These are phyloP conservation scores for Sclerodermus sp. DNA, from an alignment of 2,888 invertebrate genomes.

Conservation along the genomic window DNA sequence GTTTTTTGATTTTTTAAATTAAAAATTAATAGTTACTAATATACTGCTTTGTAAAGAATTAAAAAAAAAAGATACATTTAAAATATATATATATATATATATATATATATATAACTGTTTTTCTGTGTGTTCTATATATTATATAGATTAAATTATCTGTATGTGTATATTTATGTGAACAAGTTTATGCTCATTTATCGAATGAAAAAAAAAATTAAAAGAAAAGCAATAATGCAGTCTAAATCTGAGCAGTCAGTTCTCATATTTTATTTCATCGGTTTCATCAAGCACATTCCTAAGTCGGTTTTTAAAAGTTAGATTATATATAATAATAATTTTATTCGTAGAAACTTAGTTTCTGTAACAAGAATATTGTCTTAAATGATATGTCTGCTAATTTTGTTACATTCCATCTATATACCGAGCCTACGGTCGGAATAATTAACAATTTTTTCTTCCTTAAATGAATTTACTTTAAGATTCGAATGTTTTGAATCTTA, in stretches of 20 bases:
- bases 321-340: constrained; percentile 48
- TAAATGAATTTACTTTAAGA: constrained; percentile 45
- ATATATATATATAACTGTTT: too few species aligned
- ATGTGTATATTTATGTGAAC: too few species aligned
- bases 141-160: too few species aligned
- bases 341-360: constrained; percentile 56
- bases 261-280: constrained; percentile 6
- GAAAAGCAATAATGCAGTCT: constrained; percentile 4
- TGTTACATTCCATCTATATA: constrained; percentile 38
- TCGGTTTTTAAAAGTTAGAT: constrained; percentile 44
- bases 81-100: too few species aligned
- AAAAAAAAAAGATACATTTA: too few species aligned
- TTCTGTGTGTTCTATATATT: too few species aligned
- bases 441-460: constrained; percentile 43
- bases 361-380: constrained; percentile 57
- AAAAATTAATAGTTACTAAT: too few species aligned
- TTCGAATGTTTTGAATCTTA: constrained; percentile 37
- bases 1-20: too few species aligned
- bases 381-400: constrained; percentile 58
- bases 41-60: too few species aligned
- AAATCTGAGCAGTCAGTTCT: constrained; percentile 21
- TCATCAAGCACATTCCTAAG: constrained; percentile 18
- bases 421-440: constrained; percentile 36
- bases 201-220: too few species aligned
- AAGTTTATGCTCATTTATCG: too few species aligned